Conservation (phyloP, 2,797 vertebrate species). For the Sebastes minor region DNA sequence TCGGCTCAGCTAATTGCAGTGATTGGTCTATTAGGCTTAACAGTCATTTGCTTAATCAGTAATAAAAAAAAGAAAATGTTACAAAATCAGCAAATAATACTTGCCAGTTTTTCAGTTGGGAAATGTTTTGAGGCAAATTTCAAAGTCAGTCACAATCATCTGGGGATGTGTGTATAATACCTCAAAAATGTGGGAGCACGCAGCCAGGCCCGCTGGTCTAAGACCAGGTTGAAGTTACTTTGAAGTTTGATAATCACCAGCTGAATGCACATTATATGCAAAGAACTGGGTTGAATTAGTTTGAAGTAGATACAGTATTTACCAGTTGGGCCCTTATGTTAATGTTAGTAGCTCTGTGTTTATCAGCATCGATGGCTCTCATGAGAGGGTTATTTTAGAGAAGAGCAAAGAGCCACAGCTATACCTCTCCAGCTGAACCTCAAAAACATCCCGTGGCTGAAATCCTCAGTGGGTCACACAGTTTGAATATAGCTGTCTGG, state of each 20-base stretch:
- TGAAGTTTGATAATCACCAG: not conserved
- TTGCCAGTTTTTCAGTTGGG: not conserved
- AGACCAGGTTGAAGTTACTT: not conserved
- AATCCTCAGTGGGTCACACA: not conserved
- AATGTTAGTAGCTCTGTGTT: not conserved
- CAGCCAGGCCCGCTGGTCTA: not conserved
- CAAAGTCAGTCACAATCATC: not conserved
- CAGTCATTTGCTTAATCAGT: not conserved
- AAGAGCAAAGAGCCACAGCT: not conserved
- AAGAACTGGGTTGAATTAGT: not conserved
- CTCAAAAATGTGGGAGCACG: not conserved
- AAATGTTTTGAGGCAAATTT: not conserved
- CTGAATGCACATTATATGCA: not conserved
- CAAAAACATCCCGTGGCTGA: constrained; percentile 11
- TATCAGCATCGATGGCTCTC: not conserved
- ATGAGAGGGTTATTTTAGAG: constrained; percentile 6
- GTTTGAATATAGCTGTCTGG: not conserved
- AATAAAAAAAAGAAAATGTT: not conserved
- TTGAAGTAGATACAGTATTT: not conserved
- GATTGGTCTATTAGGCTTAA: not conserved
- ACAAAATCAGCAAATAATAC: not conserved
- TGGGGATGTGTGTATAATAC: not conserved
- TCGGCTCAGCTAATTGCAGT: not conserved
- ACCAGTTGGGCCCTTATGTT: not conserved
- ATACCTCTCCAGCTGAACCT: constrained; percentile 13